A percentile compares a stretch with the other conserved stretches of the same genome.
These are phyloP conservation scores for Fistularia tabacaria DNA, from an alignment of 2,797 vertebrate species.

Conservation along the genomic window DNA sequence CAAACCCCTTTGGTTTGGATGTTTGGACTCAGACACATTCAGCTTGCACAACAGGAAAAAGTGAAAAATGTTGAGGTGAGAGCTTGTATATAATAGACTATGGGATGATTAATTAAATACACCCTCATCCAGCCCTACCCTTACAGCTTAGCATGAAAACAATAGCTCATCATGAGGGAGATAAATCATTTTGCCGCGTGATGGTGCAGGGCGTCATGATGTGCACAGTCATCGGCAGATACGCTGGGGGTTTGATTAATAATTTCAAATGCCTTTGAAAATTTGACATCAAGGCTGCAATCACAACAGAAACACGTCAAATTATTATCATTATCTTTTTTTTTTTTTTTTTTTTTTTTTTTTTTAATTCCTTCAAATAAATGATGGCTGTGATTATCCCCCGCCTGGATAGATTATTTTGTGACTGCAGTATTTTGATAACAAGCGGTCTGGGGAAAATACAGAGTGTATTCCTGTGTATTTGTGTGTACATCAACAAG, in stretches of 20 bases:
- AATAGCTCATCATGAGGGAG: not conserved
- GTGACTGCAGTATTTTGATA: not conserved
- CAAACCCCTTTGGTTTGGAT: too few relatives aligned
- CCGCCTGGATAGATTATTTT: not conserved
- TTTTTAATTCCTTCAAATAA: too few relatives aligned
- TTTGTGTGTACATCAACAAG: too few relatives aligned
- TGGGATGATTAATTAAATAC: not conserved
- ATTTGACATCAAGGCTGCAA: too few relatives aligned
- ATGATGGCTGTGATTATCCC: too few relatives aligned
- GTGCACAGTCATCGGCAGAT: not conserved
- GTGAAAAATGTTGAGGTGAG: not conserved
- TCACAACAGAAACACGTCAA: too few relatives aligned
- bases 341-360: too few relatives aligned
- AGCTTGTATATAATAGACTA: not conserved
- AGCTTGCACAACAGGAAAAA: not conserved
- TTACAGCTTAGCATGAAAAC: not conserved
- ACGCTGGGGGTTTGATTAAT: not conserved
- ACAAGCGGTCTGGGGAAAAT: not conserved
- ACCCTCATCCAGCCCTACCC: not conserved
- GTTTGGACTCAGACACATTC: too few relatives aligned
- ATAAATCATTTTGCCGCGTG: slow-evolving; percentile 3
- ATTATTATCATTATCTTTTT: too few relatives aligned
- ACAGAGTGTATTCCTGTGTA: not conserved
- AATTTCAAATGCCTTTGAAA: too few relatives aligned
- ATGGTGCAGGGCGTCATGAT: not conserved